Percentiles rank a stretch among this genome's conserved stretches.
Evolutionary conservation across 1,140 invertebrate species (phyloP).

Genomic region (Dolichoris vasculosae): DNA sequence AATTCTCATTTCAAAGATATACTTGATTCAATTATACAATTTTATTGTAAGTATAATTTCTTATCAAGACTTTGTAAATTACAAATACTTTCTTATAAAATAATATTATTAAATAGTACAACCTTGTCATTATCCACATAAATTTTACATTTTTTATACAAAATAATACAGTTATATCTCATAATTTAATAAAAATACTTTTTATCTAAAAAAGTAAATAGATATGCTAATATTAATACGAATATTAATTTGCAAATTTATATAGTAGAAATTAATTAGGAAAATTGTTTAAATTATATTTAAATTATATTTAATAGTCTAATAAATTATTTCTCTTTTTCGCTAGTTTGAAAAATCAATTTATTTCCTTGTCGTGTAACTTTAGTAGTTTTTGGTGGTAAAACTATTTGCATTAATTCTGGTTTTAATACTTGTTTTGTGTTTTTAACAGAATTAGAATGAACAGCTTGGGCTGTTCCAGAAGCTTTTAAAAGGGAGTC

Average conservation of each 20-base stretch:
- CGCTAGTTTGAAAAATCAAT: constrained; percentile 42
- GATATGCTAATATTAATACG: background rate
- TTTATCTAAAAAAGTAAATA: background rate
- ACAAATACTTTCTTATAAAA: background rate
- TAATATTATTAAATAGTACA: background rate
- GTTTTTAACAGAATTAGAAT: constrained; percentile 36
- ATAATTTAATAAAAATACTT: background rate
- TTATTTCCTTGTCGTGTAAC: constrained; percentile 49
- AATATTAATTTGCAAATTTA: constrained; percentile 15
- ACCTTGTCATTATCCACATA: background rate
- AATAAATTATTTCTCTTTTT: constrained; percentile 42
- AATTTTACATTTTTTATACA: background rate
- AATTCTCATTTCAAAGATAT: background rate
- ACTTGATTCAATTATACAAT: background rate
- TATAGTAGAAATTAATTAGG: background rate
- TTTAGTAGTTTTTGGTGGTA: constrained; percentile 37
- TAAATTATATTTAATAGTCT: too few relatives aligned
- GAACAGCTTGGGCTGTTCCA: constrained; percentile 27
- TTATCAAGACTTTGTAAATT: background rate
- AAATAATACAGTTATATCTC: background rate
- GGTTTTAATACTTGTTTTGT: constrained; percentile 41
- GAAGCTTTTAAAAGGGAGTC: constrained; percentile 48
- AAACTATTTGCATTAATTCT: constrained; percentile 47
- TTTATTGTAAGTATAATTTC: background rate
- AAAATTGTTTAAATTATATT: background rate